phyloP scores from a whole-genome alignment of 1,140 invertebrate species.

The Lepidotrigona ventralis region DNA sequence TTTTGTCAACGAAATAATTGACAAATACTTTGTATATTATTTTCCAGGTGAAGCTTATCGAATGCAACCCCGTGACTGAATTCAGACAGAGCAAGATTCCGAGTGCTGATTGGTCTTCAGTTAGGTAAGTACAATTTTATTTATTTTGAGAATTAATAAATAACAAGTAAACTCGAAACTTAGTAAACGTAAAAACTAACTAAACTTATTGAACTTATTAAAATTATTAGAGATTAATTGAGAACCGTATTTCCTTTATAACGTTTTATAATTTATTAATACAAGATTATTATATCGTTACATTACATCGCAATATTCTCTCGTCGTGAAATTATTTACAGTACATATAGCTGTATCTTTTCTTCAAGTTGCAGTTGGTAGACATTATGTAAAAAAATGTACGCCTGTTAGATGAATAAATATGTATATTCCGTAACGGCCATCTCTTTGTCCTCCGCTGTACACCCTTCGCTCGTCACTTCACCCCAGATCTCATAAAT shows the following conservation, averaged over 20 bases:
- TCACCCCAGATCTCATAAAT: conserved; percentile 62
- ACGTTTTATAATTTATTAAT: not conserved
- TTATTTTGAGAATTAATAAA: not conserved
- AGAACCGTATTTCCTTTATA: not conserved
- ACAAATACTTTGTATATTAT: not conserved
- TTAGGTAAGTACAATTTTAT: not conserved
- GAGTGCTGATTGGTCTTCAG: too few relatives aligned
- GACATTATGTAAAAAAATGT: conserved; percentile 69
- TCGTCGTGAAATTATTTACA: not conserved
- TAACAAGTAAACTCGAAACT: not conserved
- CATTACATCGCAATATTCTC: not conserved
- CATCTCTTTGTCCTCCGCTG: conserved; percentile 39
- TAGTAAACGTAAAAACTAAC: not conserved
- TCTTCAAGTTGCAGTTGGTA: not conserved
- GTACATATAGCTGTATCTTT: not conserved
- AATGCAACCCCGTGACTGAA: not conserved
- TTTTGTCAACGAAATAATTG: not conserved
- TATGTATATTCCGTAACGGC: conserved; percentile 64
- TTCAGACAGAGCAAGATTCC: not conserved
- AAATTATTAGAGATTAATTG: too few relatives aligned
- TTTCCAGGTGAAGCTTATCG: not conserved
- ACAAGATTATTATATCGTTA: not conserved
- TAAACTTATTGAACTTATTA: too few relatives aligned
- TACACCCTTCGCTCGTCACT: conserved; percentile 31
- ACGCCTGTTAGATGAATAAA: conserved; percentile 65